phyloP scores from a whole-genome alignment of 2,888 invertebrate species.

The Torymus tubicola region DNA sequence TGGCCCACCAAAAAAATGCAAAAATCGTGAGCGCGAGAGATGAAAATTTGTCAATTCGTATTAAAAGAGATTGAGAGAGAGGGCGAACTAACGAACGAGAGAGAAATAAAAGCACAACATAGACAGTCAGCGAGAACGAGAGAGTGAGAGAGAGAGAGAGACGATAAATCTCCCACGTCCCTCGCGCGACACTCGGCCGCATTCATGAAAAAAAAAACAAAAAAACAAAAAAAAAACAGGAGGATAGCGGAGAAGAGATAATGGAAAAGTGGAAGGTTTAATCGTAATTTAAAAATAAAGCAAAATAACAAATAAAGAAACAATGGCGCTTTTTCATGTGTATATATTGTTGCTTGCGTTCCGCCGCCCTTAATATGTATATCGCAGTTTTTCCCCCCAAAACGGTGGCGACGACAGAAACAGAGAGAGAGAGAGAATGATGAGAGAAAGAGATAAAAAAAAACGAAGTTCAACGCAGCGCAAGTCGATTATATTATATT shows the following conservation, averaged over 20 bases:
- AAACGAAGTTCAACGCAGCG: slow-evolving; percentile 35
- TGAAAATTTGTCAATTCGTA: slow-evolving; percentile 53
- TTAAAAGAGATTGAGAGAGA: slow-evolving; percentile 29
- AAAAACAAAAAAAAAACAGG: slow-evolving; percentile 31
- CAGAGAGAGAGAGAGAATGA: slow-evolving; percentile 33
- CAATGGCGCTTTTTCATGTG: slow-evolving; percentile 71
- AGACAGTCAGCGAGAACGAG: slow-evolving; percentile 38
- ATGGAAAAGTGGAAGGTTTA: slow-evolving; percentile 23
- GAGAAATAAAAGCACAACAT: slow-evolving; percentile 7
- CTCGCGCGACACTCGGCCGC: slow-evolving; percentile 52
- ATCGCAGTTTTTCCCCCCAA: slow-evolving; percentile 57
- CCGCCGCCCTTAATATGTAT: slow-evolving; percentile 65
- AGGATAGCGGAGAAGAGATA: neutral
- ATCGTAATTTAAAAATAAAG: slow-evolving; percentile 52
- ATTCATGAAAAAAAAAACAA: slow-evolving; percentile 24
- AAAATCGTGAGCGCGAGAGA: neutral
- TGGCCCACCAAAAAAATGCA: slow-evolving; percentile 31
- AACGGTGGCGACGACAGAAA: slow-evolving; percentile 27
- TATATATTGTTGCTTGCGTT: slow-evolving; percentile 72
- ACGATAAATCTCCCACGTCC: slow-evolving; percentile 46
- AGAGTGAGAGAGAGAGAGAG: slow-evolving; percentile 38
- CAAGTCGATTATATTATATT: slow-evolving; percentile 33
- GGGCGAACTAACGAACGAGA: slow-evolving; percentile 11
- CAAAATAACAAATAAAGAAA: slow-evolving; percentile 55
- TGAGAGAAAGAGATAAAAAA: slow-evolving; percentile 24